Conservation (phyloP, 1,140 invertebrate species). For the Nilaparvata lugens region DNA sequence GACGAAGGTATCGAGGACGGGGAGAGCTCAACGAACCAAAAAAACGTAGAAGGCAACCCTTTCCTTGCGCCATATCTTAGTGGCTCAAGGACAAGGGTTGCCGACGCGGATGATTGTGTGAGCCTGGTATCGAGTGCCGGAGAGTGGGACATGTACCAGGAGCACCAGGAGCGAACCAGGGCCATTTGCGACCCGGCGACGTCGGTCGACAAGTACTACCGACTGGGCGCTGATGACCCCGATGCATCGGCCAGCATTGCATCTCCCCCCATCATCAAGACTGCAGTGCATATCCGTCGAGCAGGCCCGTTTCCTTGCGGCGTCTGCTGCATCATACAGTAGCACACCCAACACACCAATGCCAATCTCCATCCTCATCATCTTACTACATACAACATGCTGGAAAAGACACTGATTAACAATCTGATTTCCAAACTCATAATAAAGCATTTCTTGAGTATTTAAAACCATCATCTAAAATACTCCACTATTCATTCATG, state of each 20-base stretch:
- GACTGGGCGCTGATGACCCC: constrained; percentile 13
- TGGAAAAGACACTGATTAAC: not conserved
- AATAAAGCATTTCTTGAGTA: too few species aligned
- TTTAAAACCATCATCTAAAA: too few species aligned
- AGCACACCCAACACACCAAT: not conserved
- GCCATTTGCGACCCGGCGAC: constrained; percentile 19
- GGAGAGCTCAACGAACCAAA: constrained; percentile 28
- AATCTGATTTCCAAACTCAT: constrained; percentile 6
- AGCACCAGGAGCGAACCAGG: constrained; percentile 9
- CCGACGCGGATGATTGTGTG: constrained; percentile 14
- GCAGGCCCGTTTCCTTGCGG: constrained; percentile 20
- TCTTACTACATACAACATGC: constrained; percentile 1
- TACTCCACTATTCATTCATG: too few species aligned
- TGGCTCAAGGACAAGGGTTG: constrained; percentile 24
- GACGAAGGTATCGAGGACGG: constrained; percentile 24
- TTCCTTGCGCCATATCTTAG: constrained; percentile 34
- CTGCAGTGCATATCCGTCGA: constrained; percentile 20
- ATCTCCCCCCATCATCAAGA: constrained; percentile 8
- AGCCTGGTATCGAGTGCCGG: constrained; percentile 5
- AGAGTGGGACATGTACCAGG: constrained; percentile 11
- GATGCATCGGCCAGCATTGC: not conserved
- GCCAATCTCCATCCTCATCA: too few species aligned
- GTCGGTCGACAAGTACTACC: constrained; percentile 21
- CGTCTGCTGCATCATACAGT: constrained; percentile 27
- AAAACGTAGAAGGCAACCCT: constrained; percentile 36